A percentile compares a stretch with the other conserved stretches of the same genome.
These are phyloP conservation scores for Lamprologus sp. DNA, from an alignment of 2,113 vertebrate species.

Conservation along the genomic window DNA sequence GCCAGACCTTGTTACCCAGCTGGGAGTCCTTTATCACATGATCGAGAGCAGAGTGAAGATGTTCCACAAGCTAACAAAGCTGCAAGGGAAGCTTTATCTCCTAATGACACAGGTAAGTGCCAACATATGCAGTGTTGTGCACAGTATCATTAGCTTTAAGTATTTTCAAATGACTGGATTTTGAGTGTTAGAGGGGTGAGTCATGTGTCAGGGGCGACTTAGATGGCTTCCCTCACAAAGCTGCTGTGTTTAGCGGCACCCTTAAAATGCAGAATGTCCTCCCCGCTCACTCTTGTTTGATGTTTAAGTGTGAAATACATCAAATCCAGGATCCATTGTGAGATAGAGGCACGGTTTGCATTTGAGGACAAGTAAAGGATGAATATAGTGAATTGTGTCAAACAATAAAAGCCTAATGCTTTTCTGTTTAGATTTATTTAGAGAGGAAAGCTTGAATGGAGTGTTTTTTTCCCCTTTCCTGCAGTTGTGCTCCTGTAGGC, in stretches of 20 bases:
- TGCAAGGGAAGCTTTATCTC: slow-evolving; percentile 91
- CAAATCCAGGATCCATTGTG: neutral
- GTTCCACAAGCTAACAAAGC: slow-evolving; percentile 86
- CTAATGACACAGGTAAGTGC: slow-evolving; percentile 82
- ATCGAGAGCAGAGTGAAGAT: slow-evolving; percentile 95
- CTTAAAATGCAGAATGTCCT: neutral
- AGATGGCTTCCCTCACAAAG: neutral
- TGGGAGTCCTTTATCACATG: slow-evolving; percentile 89
- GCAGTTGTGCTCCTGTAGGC: neutral
- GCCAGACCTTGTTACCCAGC: slow-evolving; percentile 85
- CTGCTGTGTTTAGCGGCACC: neutral
- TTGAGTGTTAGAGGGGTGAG: neutral
- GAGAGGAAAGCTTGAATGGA: neutral
- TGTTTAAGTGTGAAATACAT: neutral
- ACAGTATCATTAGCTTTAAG: neutral
- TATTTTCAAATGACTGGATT: neutral
- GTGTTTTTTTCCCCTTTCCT: neutral
- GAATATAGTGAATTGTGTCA: neutral
- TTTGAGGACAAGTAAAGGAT: neutral
- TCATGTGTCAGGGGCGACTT: neutral
- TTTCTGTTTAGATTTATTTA: neutral
- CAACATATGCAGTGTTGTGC: neutral
- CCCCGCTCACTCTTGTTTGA: neutral
- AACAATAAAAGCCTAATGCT: neutral
- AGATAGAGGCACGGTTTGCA: neutral